A percentile compares a stretch with the other conserved stretches of the same genome.
phyloP scores from a whole-genome alignment of 1,140 invertebrate genomes.

The Plodia interpunctella region DNA sequence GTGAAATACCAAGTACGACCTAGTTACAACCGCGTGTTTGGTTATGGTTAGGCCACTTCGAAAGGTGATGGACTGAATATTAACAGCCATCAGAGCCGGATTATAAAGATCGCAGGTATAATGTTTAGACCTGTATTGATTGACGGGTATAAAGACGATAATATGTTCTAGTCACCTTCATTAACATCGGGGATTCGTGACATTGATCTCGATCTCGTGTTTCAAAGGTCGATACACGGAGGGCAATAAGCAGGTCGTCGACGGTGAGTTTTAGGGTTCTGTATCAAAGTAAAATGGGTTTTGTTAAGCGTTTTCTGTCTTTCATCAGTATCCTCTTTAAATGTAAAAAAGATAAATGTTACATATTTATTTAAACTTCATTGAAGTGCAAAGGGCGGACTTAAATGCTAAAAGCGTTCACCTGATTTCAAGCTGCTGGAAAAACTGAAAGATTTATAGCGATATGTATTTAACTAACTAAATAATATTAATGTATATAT shows the following conservation, averaged over 20 bases:
- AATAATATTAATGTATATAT: no score
- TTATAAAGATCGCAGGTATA: constrained; percentile 36
- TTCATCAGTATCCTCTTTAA: background rate
- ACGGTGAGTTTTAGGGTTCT: constrained; percentile 28
- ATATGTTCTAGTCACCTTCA: no score
- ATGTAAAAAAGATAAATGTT: no score
- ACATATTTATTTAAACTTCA: no score
- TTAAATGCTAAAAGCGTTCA: no score
- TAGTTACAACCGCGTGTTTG: constrained; percentile 53
- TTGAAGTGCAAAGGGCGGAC: no score
- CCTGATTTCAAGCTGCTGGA: no score
- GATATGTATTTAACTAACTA: no score
- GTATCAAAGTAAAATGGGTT: no score
- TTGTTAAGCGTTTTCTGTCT: background rate
- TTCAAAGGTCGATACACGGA: constrained; percentile 31
- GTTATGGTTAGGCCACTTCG: constrained; percentile 55
- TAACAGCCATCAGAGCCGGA: constrained; percentile 35
- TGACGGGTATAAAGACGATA: constrained; percentile 8
- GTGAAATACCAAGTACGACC: constrained; percentile 70
- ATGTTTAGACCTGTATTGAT: constrained; percentile 30
- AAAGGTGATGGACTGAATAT: constrained; percentile 53
- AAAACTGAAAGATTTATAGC: no score
- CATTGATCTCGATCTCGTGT: constrained; percentile 30
- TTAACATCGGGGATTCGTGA: constrained; percentile 10
- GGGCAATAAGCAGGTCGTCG: constrained; percentile 19